Evolutionary conservation across 2,888 invertebrate species (phyloP).

Genomic region (Nymphalis polychloros): DNA sequence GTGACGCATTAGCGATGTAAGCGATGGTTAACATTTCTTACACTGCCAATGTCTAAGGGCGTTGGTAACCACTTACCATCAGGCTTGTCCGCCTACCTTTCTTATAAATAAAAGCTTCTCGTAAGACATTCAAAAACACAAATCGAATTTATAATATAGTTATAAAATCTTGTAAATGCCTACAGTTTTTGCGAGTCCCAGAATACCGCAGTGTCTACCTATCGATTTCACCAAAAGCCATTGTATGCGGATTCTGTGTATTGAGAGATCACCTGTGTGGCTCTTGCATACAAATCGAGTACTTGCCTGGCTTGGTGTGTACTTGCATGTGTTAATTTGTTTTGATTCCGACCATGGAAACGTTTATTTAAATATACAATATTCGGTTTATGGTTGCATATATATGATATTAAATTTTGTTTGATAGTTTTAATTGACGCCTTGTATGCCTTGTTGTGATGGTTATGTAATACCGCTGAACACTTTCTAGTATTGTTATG

Average conservation of each 20-base stretch:
- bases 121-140: not conserved
- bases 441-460: too few relatives aligned
- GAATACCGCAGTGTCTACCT: conserved; percentile 20
- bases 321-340: conserved; percentile 22
- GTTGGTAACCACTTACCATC: too few relatives aligned
- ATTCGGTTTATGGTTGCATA: not conserved
- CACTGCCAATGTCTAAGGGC: too few relatives aligned
- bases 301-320: not conserved
- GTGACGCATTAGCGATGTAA: too few relatives aligned
- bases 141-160: too few relatives aligned
- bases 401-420: too few relatives aligned
- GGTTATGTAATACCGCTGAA: too few relatives aligned
- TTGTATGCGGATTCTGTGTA: conserved; percentile 77
- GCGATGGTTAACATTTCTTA: too few relatives aligned
- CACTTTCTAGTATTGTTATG: too few relatives aligned
- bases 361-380: not conserved
- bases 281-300: conserved; percentile 54
- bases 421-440: too few relatives aligned
- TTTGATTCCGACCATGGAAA: conserved; percentile 8
- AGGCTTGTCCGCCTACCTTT: too few relatives aligned
- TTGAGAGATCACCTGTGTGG: conserved; percentile 62
- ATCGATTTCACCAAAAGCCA: conserved; percentile 59
- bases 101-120: too few relatives aligned
- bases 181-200: conserved; percentile 15
- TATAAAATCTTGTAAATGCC: not conserved